phyloP scores from a whole-genome alignment of 1,140 invertebrate species.

The Drosophila busckii region DNA sequence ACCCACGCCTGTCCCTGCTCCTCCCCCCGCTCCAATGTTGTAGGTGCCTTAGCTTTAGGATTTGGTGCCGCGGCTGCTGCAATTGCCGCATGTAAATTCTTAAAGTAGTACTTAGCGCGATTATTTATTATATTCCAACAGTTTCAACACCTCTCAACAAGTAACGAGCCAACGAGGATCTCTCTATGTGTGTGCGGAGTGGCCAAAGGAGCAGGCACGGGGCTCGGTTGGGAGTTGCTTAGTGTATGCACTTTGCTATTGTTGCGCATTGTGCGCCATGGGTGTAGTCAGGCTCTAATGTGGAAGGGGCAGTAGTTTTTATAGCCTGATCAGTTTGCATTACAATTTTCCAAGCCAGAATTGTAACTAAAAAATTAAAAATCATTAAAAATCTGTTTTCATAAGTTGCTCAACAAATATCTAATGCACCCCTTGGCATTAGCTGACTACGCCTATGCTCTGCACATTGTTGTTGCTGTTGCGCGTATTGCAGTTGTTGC shows the following conservation, averaged over 20 bases:
- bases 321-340: constrained; percentile 19
- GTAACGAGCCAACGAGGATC: constrained; percentile 39
- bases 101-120: constrained; percentile 78
- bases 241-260: constrained; percentile 59
- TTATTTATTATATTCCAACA: constrained; percentile 78
- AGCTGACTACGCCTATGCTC: too few relatives aligned
- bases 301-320: constrained; percentile 10
- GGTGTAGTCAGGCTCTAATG: constrained; percentile 14
- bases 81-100: constrained; percentile 78
- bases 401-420: too few relatives aligned
- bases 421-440: too few relatives aligned
- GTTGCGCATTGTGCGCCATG: constrained; percentile 50
- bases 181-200: background rate
- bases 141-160: constrained; percentile 78
- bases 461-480: constrained; percentile 21
- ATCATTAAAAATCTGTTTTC: too few relatives aligned
- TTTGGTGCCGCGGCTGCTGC: constrained; percentile 40
- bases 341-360: too few relatives aligned
- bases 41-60: constrained; percentile 30
- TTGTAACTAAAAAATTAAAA: too few relatives aligned
- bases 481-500: constrained; percentile 23
- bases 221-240: constrained; percentile 14
- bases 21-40: constrained; percentile 3
- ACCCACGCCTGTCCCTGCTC: constrained; percentile 1
- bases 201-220: background rate